phyloP scores from a whole-genome alignment of 2,113 vertebrate genomes.

The Tetrax tetrax region DNA sequence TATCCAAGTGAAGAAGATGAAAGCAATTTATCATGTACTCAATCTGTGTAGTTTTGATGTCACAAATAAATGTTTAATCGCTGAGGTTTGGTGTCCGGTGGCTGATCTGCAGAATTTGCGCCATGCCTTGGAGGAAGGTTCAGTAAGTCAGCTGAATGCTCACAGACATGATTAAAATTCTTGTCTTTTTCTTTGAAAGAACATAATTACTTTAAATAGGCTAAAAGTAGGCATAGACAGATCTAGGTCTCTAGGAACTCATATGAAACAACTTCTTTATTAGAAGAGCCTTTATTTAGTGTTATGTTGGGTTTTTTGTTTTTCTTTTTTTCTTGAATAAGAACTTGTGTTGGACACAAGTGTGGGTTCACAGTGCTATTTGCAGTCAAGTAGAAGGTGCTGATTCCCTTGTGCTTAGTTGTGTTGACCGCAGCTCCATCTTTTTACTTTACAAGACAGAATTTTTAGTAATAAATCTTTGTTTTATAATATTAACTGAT shows the following conservation, averaged over 20 bases:
- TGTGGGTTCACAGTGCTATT: background rate
- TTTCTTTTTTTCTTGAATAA: background rate
- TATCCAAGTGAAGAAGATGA: constrained; percentile 97
- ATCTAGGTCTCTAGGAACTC: background rate
- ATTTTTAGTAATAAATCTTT: background rate
- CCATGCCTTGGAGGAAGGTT: constrained; percentile 88
- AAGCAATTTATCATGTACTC: constrained; percentile 95
- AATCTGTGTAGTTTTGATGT: constrained; percentile 98
- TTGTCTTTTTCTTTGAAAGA: background rate
- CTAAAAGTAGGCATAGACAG: background rate
- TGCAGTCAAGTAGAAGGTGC: background rate
- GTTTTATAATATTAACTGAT: background rate
- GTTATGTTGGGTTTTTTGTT: background rate
- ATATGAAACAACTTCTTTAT: background rate
- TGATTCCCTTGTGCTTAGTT: background rate
- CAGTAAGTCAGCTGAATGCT: constrained; percentile 79
- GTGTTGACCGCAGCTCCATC: background rate
- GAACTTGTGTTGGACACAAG: background rate
- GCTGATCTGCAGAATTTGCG: constrained; percentile 83
- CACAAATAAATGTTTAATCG: constrained; percentile 97
- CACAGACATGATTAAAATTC: background rate
- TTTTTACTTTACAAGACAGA: background rate
- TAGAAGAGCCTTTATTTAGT: background rate
- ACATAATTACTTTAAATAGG: background rate
- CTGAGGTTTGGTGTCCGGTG: constrained; percentile 96